Evolutionary conservation across 2,888 invertebrate species (phyloP), one percentile per base, ranked within the genome.

Genomic region (Caenorhabditis sp.): DNA sequence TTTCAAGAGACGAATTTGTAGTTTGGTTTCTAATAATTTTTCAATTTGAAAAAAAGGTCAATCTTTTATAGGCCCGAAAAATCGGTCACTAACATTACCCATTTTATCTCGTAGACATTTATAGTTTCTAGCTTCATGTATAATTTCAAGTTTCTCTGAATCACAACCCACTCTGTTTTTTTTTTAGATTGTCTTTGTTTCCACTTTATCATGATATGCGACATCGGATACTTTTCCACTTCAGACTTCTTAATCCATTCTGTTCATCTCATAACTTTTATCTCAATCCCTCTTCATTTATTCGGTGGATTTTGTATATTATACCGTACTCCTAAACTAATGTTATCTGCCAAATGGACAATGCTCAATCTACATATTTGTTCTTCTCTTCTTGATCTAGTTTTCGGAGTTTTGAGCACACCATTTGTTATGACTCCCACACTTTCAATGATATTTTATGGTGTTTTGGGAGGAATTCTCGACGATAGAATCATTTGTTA

Each of bases 351-450:
- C 43, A 43, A 43, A 43, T 43, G 14, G 14, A 43, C 43, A 43
- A 10, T 43, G 12, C 14, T 43, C 2, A 43, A 43, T 43, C 43
- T 43, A 6, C 43, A 43, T 17, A 43, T 43, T 51, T 24, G 36
- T 55, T 57, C 49, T 65, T 58, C 24, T 51, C 50, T 58, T 64
- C 64, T 64, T 58, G 51, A 55, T 55, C 51, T 27, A 37, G 31
- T 49, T 27, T 43, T 58, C 21, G 43, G 31, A 26, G 27, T 55
- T 58, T 37, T 65, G 50, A 58, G 31, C 50, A 43, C 19, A 26
- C 54, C 36, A 23, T 51, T 54, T 17, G 17, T 43, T 43, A 5
- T 43, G 14, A 17, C 43, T 17, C 43, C 43, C 5, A 43, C 43
- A 10, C 12, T 43, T 43, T 43, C 43, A 2, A 43, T 43, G 43